Base-by-base conservation (phyloP, 64 coral and sea anemone genomes). In the Stylophora pistillata region DNA sequence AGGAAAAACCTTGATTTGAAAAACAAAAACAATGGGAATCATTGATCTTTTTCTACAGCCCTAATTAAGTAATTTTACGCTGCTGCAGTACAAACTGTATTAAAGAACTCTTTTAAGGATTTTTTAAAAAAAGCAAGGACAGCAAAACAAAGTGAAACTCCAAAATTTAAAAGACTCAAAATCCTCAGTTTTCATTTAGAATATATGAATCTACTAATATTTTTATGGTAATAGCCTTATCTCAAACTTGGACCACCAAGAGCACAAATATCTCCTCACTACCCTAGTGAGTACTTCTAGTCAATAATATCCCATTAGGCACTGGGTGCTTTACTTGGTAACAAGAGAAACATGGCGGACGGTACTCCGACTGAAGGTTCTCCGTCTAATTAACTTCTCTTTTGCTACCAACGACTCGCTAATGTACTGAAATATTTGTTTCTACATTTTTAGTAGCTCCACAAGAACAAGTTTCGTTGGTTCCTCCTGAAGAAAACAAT, bases 341-440 rank as follows among this genome's bases (percentile, higher is more conserved):
- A 95, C 93, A 85, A 86, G 74, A 80, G 53, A 23, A 94, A 95
- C 93, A 95, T 95, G 93, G 93, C 93, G 93, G 93, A 91, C 93
- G 75, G 80, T 33, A 70, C 21, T 33, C 1, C 80, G 65, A 27
- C 1, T 23, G 80, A 84, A 84, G 80, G 80, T 84, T 84, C n/a
- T 33, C 57, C 37, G 37, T 4, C 37, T 4, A 47, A 47, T 26
- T 30, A 13, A 5, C 30, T 89, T 26, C 11, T n/a, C 18, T 12
- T 56, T 10, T 29, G 10, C 18, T 56, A 56, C 79, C 41, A 13
- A 60, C 74, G 15, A 41, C 34, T 23, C 28, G 10, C 10, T 74
- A 55, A 54, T 54, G 1, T 80, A 30, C 65, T 82, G 26, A 88
- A 23, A 30, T 20, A 18, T 60, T 21, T 37, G 10, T 17, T 29